Base-by-base conservation (phyloP, 1,140 invertebrate genomes). In the Agrilus planipennis region DNA sequence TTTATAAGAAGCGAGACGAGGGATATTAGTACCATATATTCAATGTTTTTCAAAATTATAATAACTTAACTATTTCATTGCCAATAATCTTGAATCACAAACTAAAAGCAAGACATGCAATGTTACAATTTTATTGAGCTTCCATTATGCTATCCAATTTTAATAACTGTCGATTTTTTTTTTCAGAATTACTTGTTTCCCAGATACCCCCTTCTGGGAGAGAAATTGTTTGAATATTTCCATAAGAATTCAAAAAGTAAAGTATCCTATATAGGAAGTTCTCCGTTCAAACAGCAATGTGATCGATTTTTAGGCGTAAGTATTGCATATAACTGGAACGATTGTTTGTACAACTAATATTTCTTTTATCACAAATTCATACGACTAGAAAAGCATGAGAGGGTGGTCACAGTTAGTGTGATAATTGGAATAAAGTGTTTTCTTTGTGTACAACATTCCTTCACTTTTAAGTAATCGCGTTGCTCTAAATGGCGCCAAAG, bases 111-210 rank as follows among this genome's bases (percentile, higher is more conserved):
- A n/a, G n/a, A n/a, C n/a, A n/a, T n/a, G n/a, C n/a, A n/a, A n/a
- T n/a, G n/a, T n/a, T n/a, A n/a, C n/a, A n/a, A n/a, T n/a, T n/a
- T n/a, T n/a, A n/a, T n/a, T n/a, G n/a, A n/a, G n/a, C n/a, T n/a
- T n/a, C n/a, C n/a, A n/a, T n/a, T n/a, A n/a, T n/a, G n/a, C n/a
- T n/a, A n/a, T n/a, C n/a, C n/a, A n/a, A n/a, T n/a, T n/a, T n/a
- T n/a, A n/a, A n/a, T n/a, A n/a, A n/a, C 16, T 39, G 25, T 16
- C 23, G 17, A n/a, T 31, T 29, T 36, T 20, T 20, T 36, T 21
- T 38, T 69, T 36, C 65, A 82, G 73, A 71, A 71, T 47, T 81
- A 81, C 62, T 62, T 87, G 44, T 85, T 87, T 63, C 80, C 82
- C n/a, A 73, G 75, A 57, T 81, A 85, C 62, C 70, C 73, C 2